Base-by-base conservation (phyloP, 2,888 invertebrate genomes). In the Augiades crinisus region DNA sequence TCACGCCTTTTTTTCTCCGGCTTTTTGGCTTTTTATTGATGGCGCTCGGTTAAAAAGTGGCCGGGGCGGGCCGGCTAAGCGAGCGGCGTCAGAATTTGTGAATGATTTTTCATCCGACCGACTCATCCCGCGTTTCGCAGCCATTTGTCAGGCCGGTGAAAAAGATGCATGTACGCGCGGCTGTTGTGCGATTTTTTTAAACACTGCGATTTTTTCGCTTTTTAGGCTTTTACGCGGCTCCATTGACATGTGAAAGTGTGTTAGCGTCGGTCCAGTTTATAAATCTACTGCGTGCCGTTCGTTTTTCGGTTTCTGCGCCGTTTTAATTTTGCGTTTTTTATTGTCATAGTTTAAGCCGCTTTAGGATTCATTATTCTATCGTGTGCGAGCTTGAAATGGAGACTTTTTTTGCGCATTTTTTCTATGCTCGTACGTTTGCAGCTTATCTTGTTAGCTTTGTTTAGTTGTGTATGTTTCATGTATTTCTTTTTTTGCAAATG, bases 171-270 rank as follows among this genome's bases (percentile, higher is more conserved):
- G 85, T 79, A 78, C 72, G 69, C 68, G 72, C 61, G 61, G 67
- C 64, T 68, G 68, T 69, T 70, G 65, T 67, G 62, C 63, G 60
- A 53, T 62, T 62, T 67, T 67, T 70, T 64, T 65, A 66, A 62
- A 50, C 49, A 50, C 41, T 37, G 36, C 59, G 53, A 60, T 72
- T 75, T 78, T 79, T 82, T 80, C 73, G 70, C 73, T 81, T 87
- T 87, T 87, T 81, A 77, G 78, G 88, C 88, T 89, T 88, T 89
- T 84, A 88, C 86, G 81, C 71, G 79, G 73, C 80, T 78, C 83
- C 86, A 87, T 85, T 85, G 88, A 88, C 88, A 88, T 85, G 86
- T 76, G 80, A 85, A 86, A 88, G 85, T 87, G 87, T 88, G 88
- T 88, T 88, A 87, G 82, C 79, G 79, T 78, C 79, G 70, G 69